A percentile compares a stretch with the other conserved stretches of the same genome.
phyloP scores from a whole-genome alignment of 2,113 vertebrate genomes.

The Psephotus haematonotus region DNA sequence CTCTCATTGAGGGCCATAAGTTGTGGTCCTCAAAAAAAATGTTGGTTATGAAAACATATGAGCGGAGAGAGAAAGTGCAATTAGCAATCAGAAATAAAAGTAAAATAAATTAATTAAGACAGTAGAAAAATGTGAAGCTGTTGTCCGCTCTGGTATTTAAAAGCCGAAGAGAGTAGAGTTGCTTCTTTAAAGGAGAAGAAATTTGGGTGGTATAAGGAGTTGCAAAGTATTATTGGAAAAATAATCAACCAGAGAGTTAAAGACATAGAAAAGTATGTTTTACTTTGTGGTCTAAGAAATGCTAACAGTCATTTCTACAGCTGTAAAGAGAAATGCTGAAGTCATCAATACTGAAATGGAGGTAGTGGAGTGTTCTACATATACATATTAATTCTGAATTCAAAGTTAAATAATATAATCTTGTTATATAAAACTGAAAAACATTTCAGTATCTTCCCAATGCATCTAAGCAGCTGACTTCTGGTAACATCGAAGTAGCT shows the following conservation, averaged over 20 bases:
- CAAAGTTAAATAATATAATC: not conserved
- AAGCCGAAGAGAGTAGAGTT: not conserved
- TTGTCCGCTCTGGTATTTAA: not conserved
- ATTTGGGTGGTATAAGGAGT: not conserved
- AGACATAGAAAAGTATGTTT: not conserved
- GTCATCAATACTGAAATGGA: not conserved
- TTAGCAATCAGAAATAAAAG: not conserved
- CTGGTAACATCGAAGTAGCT: not conserved
- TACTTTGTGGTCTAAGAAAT: not conserved
- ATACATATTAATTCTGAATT: not conserved
- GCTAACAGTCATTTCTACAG: not conserved
- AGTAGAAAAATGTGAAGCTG: not conserved
- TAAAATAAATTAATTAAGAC: not conserved
- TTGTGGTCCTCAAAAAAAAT: not conserved
- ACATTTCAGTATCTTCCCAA: not conserved
- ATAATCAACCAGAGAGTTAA: not conserved
- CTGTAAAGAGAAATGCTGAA: not conserved
- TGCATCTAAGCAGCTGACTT: not conserved
- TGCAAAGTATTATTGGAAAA: not conserved
- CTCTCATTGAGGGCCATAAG: not conserved
- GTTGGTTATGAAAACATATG: not conserved
- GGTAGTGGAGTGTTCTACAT: not conserved
- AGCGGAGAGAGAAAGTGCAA: not conserved
- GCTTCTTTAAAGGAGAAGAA: not conserved
- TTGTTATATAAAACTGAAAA: not conserved